A percentile compares a stretch with the other conserved stretches of the same genome.
Conservation (phyloP, 2,797 vertebrate species). For the Pantherophis alleghaniensis region DNA sequence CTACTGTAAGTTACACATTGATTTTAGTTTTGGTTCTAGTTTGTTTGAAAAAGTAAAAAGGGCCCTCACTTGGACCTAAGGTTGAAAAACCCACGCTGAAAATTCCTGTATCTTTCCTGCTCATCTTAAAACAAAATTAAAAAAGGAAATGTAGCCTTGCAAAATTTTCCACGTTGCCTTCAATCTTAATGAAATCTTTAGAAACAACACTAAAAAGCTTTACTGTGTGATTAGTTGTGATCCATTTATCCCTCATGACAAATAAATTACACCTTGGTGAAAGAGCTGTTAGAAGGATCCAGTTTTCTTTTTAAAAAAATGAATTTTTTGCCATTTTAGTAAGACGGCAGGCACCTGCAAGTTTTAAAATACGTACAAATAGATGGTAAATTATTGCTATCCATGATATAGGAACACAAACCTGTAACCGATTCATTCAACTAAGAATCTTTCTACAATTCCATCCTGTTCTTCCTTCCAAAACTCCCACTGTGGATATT, state of each 20-base stretch:
- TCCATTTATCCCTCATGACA: background rate
- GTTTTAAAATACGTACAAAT: background rate
- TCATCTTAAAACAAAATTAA: background rate
- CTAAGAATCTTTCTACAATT: conserved; percentile 39
- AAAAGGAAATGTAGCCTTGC: background rate
- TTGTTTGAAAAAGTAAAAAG: background rate
- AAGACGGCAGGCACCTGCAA: background rate
- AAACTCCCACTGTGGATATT: conserved; percentile 48
- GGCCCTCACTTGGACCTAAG: background rate
- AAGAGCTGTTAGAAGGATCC: background rate
- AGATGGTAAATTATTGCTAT: conserved; percentile 6
- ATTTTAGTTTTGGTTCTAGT: background rate
- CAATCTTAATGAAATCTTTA: background rate
- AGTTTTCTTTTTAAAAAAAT: background rate
- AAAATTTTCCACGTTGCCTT: background rate
- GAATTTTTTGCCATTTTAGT: background rate
- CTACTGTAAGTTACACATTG: background rate
- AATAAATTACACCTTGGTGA: background rate
- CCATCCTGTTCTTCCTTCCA: conserved; percentile 40
- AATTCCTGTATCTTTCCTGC: background rate
- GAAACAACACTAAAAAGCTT: background rate
- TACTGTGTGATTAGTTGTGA: background rate
- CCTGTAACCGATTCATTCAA: background rate
- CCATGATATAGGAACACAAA: background rate
- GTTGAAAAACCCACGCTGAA: background rate